Base-by-base conservation (phyloP, 1,140 invertebrate genomes). In the Epicauta chinensis region DNA sequence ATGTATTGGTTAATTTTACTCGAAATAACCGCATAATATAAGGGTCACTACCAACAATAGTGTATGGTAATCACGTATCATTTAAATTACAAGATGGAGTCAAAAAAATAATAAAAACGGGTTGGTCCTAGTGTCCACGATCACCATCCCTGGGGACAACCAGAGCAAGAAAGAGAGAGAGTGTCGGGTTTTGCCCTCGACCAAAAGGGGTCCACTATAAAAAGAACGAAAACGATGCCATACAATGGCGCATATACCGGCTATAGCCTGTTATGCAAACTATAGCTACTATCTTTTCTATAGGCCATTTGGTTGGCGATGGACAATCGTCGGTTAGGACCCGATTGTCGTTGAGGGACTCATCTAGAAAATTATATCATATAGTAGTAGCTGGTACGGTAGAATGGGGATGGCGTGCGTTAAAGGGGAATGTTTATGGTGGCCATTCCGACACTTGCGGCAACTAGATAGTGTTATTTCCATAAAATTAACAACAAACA, bases 301-400 rank as follows among this genome's bases (percentile, higher is more conserved):
- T 63, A 58, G 61, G 56, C 54, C 59, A 56, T 58, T 60, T 53
- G 53, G 55, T 47, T 44, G 42, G 56, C 53, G 54, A 59, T 61
- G 61, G 61, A 63, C 61, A 63, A 63, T 63, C 56, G 59, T 61
- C 59, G 59, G 61, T 61, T 60, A 61, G 61, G 41, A 55, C 29
- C 41, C 44, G 53, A 61, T 59, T 56, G 57, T 48, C 61, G 42
- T 41, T 53, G 48, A 51, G 61, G 61, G 61, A 59, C 42, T 53
- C 59, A 56, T 63, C 59, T 43, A 53, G 53, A 53, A 59, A 63
- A 63, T 63, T 63, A 63, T 63, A 61, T 59, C 59, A 53, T 52
- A 23, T 34, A 3, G 32, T 11, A n/a, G 32, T 34, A 12, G 4
- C 29, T 10, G 29, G 29, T 30, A 5, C 10, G 4, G 49, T 48